Percentiles rank a stretch among this genome's conserved stretches.
Conservation (phyloP, 2,888 invertebrate species). For the Dryobota labecula region DNA sequence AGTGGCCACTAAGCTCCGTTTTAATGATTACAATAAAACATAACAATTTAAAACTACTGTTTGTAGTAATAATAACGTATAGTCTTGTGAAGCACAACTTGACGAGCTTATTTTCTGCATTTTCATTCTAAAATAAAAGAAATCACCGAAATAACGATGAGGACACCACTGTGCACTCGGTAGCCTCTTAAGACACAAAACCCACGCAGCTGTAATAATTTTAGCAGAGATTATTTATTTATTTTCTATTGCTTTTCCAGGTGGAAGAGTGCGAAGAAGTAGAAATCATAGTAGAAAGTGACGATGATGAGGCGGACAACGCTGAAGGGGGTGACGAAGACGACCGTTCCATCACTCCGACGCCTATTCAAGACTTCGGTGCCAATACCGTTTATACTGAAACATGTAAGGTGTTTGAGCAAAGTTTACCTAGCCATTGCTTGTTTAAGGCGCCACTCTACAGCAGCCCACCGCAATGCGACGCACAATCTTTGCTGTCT, state of each 20-base stretch:
- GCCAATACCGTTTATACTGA: constrained; percentile 84
- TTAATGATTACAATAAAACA: too few relatives aligned
- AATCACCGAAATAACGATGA: too few relatives aligned
- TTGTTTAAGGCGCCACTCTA: background rate
- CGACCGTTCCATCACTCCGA: constrained; percentile 83
- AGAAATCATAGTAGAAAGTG: constrained; percentile 79
- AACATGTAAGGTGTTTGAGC: constrained; percentile 71
- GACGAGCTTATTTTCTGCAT: too few relatives aligned
- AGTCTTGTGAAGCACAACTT: too few relatives aligned
- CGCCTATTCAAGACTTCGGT: constrained; percentile 86
- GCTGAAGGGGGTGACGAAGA: constrained; percentile 69
- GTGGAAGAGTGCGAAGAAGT: constrained; percentile 87
- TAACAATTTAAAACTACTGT: too few relatives aligned
- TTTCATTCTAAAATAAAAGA: too few relatives aligned
- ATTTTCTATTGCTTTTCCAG: constrained; percentile 64
- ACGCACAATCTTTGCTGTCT: background rate
- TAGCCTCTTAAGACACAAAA: background rate
- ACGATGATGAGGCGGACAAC: constrained; percentile 79
- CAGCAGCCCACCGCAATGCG: background rate
- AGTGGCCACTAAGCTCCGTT: too few relatives aligned
- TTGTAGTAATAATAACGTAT: too few relatives aligned
- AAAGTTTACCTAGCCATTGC: background rate
- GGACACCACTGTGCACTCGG: too few relatives aligned
- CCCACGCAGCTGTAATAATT: background rate
- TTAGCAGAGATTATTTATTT: background rate